Base-by-base conservation (phyloP, 1,140 invertebrate genomes). In the Globodera rostochiensis region DNA sequence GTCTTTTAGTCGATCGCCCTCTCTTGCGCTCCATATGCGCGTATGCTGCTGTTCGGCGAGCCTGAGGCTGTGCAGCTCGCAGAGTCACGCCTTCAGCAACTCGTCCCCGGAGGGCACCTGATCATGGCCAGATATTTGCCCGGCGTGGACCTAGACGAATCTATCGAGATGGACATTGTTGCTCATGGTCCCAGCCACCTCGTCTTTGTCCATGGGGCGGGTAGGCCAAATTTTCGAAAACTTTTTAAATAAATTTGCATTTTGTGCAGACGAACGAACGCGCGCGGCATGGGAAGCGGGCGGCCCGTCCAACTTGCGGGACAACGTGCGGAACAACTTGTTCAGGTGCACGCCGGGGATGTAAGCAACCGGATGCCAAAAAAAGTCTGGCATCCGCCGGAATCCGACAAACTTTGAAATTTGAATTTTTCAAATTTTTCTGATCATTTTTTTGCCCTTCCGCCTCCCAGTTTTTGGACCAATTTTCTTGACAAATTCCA, bases 271-370 rank as follows among this genome's bases (percentile, higher is more conserved):
- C 53, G 47, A 45, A 74, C 21, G 6, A 45, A 74, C 49, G 45
- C 57, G 73, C n/a, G 25, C 7, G 21, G n/a, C 57, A 21, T 74
- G 73, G 73, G 73, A 74, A 74, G 25, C n/a, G 9, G 73, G 73
- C 8, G 73, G 73, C 6, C 73, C 73, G 57, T 4, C 73, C 4
- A 74, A 74, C 46, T 74, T 74, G 36, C 49, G 57, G 73, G 73
- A 74, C n/a, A 74, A 74, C 46, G 57, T 74, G 19, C 21, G 73
- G 4, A 9, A n/a, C 73, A 74, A 74, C 57, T 8, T 74, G 36
- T 74, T 74, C 25, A 64, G 57, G 57, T 64, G 19, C 13, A 64
- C 2, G 36, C 57, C 57, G 1, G 5, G 15, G 15, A 4, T 64
- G 57, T 6, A 64, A 5, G 9, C 57, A 60, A 19, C 19, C 6